These are phyloP conservation scores for Papilio gigon DNA, from an alignment of 2,888 invertebrate species.

Conservation along the genomic window DNA sequence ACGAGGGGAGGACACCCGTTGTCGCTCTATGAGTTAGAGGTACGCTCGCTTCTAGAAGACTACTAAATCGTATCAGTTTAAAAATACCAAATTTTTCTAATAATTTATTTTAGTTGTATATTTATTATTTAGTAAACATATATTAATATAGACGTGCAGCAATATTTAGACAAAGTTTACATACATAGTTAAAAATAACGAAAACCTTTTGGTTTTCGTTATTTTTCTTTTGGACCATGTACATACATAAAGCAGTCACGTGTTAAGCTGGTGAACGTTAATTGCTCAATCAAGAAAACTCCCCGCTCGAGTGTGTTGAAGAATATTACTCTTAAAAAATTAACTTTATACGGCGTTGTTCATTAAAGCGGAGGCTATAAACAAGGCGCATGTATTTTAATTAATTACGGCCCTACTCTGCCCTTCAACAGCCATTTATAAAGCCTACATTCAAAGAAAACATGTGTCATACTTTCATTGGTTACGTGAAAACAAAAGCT, in stretches of 20 bases:
- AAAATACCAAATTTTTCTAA: too few species aligned
- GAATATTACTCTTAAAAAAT: slow-evolving; percentile 34
- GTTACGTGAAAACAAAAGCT: neutral
- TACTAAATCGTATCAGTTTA: too few species aligned
- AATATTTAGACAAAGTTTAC: too few species aligned
- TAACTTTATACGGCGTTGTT: slow-evolving; percentile 35
- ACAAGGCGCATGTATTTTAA: slow-evolving; percentile 33
- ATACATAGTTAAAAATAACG: too few species aligned
- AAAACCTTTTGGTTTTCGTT: neutral
- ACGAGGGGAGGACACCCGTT: too few species aligned
- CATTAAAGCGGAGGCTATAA: slow-evolving; percentile 35
- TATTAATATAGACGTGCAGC: too few species aligned
- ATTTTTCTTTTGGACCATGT: too few species aligned
- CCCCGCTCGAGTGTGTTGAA: slow-evolving; percentile 17
- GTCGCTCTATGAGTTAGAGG: too few species aligned
- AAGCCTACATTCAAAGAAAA: slow-evolving; percentile 23
- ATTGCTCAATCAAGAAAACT: slow-evolving; percentile 37
- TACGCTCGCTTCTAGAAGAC: too few species aligned
- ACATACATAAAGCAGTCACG: too few species aligned
- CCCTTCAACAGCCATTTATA: slow-evolving; percentile 35
- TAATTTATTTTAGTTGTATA: too few species aligned
- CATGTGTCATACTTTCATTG: slow-evolving; percentile 1
- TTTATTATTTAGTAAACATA: too few species aligned
- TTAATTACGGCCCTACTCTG: slow-evolving; percentile 31
- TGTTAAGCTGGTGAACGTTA: slow-evolving; percentile 17